These are phyloP conservation scores for Ischnus inquisitorius DNA, from an alignment of 2,888 invertebrate species.

Conservation along the genomic window DNA sequence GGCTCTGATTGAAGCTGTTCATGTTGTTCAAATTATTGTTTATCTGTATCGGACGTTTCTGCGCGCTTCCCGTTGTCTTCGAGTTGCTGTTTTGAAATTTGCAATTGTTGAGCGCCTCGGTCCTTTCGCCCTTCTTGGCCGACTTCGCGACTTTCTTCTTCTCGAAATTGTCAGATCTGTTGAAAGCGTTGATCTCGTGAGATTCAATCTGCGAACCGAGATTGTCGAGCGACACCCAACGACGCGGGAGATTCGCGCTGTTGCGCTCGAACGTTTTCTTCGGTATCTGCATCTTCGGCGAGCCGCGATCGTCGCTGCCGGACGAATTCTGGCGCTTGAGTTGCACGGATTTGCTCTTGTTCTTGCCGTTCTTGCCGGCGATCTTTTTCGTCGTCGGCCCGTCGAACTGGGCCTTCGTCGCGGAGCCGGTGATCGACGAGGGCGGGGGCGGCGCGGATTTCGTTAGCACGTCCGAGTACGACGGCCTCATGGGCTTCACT, in stretches of 20 bases:
- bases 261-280: slow-evolving; percentile 83
- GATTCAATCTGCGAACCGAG: slow-evolving; percentile 79
- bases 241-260: slow-evolving; percentile 85
- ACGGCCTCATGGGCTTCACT: slow-evolving; percentile 94
- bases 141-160: slow-evolving; percentile 79
- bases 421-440: slow-evolving; percentile 79
- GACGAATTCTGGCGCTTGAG: slow-evolving; percentile 87
- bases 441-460: slow-evolving; percentile 87
- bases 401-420: slow-evolving; percentile 60
- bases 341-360: slow-evolving; percentile 84
- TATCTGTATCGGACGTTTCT: slow-evolving; percentile 81
- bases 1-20: slow-evolving; percentile 79
- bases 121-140: slow-evolving; percentile 80
- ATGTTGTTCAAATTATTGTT: slow-evolving; percentile 81
- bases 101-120: slow-evolving; percentile 84
- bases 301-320: slow-evolving; percentile 86
- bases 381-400: slow-evolving; percentile 77
- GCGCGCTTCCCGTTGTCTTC: slow-evolving; percentile 76
- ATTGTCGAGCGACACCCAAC: slow-evolving; percentile 85
- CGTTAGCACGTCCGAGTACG: slow-evolving; percentile 93
- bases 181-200: slow-evolving; percentile 78
- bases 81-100: slow-evolving; percentile 83
- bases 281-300: slow-evolving; percentile 81
- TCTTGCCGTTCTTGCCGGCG: slow-evolving; percentile 83
- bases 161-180: slow-evolving; percentile 81